Base-by-base conservation (phyloP, 2,888 invertebrate genomes). In the Eupithecia vulgata region DNA sequence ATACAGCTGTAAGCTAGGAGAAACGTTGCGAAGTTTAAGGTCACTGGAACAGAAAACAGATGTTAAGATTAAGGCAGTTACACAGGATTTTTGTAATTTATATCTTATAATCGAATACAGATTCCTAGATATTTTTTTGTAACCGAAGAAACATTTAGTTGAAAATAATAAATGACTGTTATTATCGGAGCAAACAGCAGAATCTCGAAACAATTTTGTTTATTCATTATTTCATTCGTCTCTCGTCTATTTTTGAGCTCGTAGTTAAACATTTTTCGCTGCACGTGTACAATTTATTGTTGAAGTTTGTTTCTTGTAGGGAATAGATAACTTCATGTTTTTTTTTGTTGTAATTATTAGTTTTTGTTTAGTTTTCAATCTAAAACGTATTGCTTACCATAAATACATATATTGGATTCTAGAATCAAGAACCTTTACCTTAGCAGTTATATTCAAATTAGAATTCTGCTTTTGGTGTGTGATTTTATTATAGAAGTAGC, bases 1-100 rank as follows among this genome's bases (percentile, higher is more conserved):
- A 98, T 94, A 78, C 97, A 97, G 80, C 97, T 95, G 87, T 98
- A 98, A 0, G 97, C 97, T 75, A 97, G 88, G 3, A 98, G 93
- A 84, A 98, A 97, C 83, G 97, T 97, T 21, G 96, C 96, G 86
- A 98, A 98, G 85, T 98, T 98, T 0, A 97, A 95, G 1, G 97
- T 96, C 71, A 98, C 97, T 95, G 93, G 81, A 91, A 57, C 57
- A 57, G 5, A 57, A 52, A 57, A 57, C 57, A 21, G 12, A 45
- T 45, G n/a, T 45, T 45, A 17, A 45, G n/a, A 17, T 42, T 42
- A 42, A 12, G 42, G 15, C 13, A 45, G 15, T 15, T 45, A 45
- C 6, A 30, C 30, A 30, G 1, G 30, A 4, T 30, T 37, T 7
- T 37, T 5, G 37, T 37, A 37, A 37, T 37, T 1, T 37, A 37